phyloP scores from a whole-genome alignment of 1,140 invertebrate genomes.

The Ostrea edulis region DNA sequence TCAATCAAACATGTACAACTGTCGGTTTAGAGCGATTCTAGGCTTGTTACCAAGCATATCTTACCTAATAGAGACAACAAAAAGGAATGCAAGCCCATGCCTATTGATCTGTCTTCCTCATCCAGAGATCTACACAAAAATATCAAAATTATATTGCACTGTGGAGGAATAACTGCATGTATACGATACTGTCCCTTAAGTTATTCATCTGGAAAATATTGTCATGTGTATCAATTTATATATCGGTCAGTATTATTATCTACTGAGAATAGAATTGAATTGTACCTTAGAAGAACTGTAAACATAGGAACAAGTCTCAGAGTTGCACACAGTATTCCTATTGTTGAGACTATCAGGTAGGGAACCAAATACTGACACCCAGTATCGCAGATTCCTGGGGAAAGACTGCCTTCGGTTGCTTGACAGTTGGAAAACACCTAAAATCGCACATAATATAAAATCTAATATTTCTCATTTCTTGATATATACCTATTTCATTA shows the following conservation, averaged over 20 bases:
- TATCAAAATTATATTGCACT: neutral
- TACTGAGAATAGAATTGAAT: neutral
- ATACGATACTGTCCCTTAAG: no score
- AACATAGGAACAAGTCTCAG: slow-evolving; percentile 46
- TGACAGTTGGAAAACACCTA: slow-evolving; percentile 42
- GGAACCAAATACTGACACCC: slow-evolving; percentile 46
- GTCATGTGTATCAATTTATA: no score
- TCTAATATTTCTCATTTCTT: neutral
- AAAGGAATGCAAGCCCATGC: slow-evolving; percentile 49
- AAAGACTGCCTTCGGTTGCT: neutral
- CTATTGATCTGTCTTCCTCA: slow-evolving; percentile 51
- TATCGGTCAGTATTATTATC: no score
- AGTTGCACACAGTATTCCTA: slow-evolving; percentile 38
- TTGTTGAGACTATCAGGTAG: slow-evolving; percentile 40
- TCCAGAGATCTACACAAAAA: slow-evolving; percentile 43
- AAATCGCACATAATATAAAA: neutral
- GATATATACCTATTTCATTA: no score
- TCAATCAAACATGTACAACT: no score
- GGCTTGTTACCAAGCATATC: neutral
- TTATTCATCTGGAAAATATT: no score
- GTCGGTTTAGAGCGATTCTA: no score
- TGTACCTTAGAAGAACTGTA: slow-evolving; percentile 46
- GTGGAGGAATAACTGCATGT: no score
- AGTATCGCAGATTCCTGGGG: slow-evolving; percentile 47
- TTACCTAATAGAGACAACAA: slow-evolving; percentile 49